These are phyloP conservation scores for Labrus mixtus DNA, from an alignment of 2,113 vertebrate species.

Conservation along the genomic window DNA sequence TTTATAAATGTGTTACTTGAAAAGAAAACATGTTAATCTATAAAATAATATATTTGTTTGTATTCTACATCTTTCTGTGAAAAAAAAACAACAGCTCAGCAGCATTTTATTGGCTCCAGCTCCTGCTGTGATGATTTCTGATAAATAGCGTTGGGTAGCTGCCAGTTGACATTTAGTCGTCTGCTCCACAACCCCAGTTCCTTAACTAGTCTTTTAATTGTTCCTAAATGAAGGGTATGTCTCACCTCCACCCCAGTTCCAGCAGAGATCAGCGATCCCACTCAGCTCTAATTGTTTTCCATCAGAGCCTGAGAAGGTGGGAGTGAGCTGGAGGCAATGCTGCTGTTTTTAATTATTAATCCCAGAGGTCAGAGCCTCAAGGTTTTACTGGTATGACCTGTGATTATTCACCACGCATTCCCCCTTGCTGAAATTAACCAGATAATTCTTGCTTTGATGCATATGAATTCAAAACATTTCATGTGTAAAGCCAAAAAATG, in stretches of 20 bases:
- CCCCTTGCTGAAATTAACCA: conserved; percentile 22
- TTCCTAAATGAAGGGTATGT: conserved; percentile 67
- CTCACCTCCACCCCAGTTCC: conserved; percentile 53
- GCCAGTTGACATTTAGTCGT: conserved; percentile 49
- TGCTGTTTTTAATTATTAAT: conserved; percentile 45
- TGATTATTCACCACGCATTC: conserved; percentile 22
- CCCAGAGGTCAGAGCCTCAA: conserved; percentile 31
- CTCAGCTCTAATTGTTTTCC: conserved; percentile 68
- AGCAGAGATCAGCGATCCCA: conserved; percentile 71
- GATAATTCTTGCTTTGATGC: conserved; percentile 21
- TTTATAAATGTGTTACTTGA: no score
- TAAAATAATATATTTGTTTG: background rate
- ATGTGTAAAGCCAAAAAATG: background rate
- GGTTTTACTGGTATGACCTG: conserved; percentile 7
- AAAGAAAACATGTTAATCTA: background rate
- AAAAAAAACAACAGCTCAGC: background rate
- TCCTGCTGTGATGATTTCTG: conserved; percentile 31
- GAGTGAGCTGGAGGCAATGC: conserved; percentile 29
- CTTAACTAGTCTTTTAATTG: conserved; percentile 69
- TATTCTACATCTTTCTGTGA: background rate
- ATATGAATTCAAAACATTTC: conserved; percentile 12
- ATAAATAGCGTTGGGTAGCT: conserved; percentile 50
- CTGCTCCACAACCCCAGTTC: conserved; percentile 24
- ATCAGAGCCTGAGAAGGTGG: conserved; percentile 41
- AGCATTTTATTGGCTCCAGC: conserved; percentile 2